Conservation (phyloP, 2,888 invertebrate species). For the Gandaritis pyraliata region DNA sequence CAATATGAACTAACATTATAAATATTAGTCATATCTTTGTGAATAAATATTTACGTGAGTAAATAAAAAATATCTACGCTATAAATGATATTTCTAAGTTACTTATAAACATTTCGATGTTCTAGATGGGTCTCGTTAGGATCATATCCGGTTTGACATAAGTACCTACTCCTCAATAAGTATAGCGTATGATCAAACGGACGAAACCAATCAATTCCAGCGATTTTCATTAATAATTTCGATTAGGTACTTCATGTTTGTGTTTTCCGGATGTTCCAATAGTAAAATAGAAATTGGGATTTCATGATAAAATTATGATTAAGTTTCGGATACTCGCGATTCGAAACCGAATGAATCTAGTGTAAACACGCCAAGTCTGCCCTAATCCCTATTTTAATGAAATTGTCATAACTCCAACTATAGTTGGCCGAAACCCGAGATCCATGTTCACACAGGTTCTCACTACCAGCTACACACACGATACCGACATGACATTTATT, state of each 20-base stretch:
- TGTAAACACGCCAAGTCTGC: conserved; percentile 55
- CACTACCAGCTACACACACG: no score
- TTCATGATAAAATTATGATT: conserved; percentile 69
- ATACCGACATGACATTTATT: no score
- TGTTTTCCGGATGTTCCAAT: conserved; percentile 52
- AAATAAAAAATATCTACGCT: no score
- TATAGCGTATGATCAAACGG: no score
- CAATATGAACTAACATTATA: no score
- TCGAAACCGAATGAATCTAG: conserved; percentile 62
- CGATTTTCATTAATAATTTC: conserved; percentile 68
- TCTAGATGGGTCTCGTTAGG: no score
- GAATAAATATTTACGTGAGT: no score
- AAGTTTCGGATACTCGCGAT: conserved; percentile 51
- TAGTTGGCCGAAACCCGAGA: not conserved
- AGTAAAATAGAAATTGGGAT: conserved; percentile 58
- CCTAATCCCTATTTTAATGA: conserved; percentile 46
- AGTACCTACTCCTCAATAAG: no score
- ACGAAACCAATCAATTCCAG: conserved; percentile 27
- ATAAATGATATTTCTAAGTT: no score
- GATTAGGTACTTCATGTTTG: conserved; percentile 76
- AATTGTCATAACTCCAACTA: conserved; percentile 35
- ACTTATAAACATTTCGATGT: no score
- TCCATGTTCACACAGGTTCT: conserved; percentile 2
- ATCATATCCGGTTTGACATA: no score
- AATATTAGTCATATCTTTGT: no score